These are phyloP conservation scores for Puntigrus tetrazona DNA, from an alignment of 2,113 vertebrate genomes.

Conservation along the genomic window DNA sequence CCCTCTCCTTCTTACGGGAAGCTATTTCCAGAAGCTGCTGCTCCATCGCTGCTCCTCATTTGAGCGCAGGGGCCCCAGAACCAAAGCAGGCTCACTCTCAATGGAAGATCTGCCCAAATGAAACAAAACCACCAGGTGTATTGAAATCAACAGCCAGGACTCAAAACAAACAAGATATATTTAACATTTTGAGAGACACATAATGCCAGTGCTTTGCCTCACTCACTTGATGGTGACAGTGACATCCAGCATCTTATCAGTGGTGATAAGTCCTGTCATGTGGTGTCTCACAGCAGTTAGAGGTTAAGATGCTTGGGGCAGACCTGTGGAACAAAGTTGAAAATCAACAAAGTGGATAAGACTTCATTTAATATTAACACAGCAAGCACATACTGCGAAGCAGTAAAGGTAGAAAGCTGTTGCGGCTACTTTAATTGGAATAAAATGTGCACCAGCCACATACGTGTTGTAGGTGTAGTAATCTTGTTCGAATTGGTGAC, in stretches of 20 bases:
- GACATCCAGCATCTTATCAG: conserved; percentile 93
- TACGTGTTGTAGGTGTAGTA: conserved; percentile 98
- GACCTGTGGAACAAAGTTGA: conserved; percentile 76
- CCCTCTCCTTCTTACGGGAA: conserved; percentile 84
- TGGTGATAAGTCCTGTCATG: conserved; percentile 90
- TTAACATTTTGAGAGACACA: background rate
- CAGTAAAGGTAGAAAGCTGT: background rate
- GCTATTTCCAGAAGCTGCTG: conserved; percentile 93
- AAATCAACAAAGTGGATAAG: background rate
- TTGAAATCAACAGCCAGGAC: background rate
- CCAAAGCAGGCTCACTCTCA: conserved; percentile 95
- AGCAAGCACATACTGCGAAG: background rate
- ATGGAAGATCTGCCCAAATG: conserved; percentile 85
- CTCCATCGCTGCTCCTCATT: conserved; percentile 86
- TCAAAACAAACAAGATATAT: background rate
- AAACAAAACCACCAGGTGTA: background rate
- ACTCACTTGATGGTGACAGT: conserved; percentile 95
- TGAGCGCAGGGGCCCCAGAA: conserved; percentile 90
- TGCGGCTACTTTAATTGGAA: background rate
- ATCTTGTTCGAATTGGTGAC: conserved; percentile 95
- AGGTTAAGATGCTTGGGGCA: conserved; percentile 91
- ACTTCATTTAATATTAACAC: background rate
- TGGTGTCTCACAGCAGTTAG: conserved; percentile 95
- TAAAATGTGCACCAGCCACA: conserved; percentile 61
- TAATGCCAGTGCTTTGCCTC: background rate